Percentiles rank a stretch among this genome's conserved stretches.
phyloP scores from a whole-genome alignment of 2,888 invertebrate genomes.

The Abrostola triplasia region DNA sequence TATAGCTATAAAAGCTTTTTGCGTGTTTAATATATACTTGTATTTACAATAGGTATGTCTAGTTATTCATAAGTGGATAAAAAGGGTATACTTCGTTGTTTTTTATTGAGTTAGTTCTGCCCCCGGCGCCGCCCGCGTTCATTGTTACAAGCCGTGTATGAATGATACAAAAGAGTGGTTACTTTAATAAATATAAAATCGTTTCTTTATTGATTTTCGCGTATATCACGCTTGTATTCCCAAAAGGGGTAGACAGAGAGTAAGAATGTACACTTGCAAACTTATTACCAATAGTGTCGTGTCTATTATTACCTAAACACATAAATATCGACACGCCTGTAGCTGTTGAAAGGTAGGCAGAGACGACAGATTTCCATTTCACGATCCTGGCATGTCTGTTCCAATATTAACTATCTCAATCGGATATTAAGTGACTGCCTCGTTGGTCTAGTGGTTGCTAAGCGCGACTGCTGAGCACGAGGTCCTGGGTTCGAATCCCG shows the following conservation, averaged over 20 bases:
- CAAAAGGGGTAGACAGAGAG: too few species aligned
- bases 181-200: slow-evolving; percentile 38
- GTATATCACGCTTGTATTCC: neutral
- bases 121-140: slow-evolving; percentile 48
- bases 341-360: too few species aligned
- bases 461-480: too few species aligned
- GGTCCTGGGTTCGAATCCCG: too few species aligned
- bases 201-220: slow-evolving; percentile 39
- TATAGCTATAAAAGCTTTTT: slow-evolving; percentile 31
- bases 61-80: slow-evolving; percentile 63
- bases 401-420: too few species aligned
- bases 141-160: slow-evolving; percentile 42
- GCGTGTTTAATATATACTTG: slow-evolving; percentile 41
- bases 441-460: too few species aligned
- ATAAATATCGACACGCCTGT: too few species aligned
- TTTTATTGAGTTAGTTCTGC: slow-evolving; percentile 63
- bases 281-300: too few species aligned
- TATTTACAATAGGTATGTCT: slow-evolving; percentile 53
- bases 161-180: slow-evolving; percentile 41
- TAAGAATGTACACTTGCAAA: neutral
- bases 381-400: too few species aligned
- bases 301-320: too few species aligned
- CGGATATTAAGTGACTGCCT: too few species aligned
- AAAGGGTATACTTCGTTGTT: slow-evolving; percentile 62
- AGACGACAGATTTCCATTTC: too few species aligned